Conservation (phyloP, 2,113 vertebrate species). For the Tetrao urogallus region DNA sequence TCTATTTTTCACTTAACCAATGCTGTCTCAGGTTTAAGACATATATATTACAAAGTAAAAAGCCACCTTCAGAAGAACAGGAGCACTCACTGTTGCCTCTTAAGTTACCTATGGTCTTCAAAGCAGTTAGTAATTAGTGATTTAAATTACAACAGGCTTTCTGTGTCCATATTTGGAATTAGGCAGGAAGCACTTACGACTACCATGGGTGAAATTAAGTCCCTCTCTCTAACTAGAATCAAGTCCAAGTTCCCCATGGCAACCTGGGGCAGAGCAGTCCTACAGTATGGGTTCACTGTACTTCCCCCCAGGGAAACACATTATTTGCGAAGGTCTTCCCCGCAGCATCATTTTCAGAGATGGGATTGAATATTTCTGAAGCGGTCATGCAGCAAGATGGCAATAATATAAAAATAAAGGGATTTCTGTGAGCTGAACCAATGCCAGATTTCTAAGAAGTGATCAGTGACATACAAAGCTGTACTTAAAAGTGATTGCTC, state of each 20-base stretch:
- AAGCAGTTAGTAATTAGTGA: background rate
- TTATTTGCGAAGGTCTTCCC: background rate
- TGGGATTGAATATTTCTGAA: background rate
- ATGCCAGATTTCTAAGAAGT: background rate
- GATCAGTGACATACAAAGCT: too few species aligned
- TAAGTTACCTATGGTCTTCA: background rate
- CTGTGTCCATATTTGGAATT: background rate
- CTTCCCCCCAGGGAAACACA: background rate
- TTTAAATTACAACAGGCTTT: background rate
- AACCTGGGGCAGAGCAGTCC: background rate
- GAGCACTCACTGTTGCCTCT: background rate
- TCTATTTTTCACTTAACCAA: background rate
- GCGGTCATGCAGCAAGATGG: background rate
- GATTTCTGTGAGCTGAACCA: background rate
- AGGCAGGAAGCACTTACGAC: background rate
- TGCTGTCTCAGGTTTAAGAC: background rate
- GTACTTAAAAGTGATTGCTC: background rate
- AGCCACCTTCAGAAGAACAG: background rate
- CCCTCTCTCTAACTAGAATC: background rate
- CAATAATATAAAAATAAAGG: background rate
- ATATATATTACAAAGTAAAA: background rate
- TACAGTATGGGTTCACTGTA: background rate
- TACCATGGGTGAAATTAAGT: background rate
- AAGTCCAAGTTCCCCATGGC: background rate
- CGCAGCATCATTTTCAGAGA: background rate